Percentiles rank a stretch among this genome's conserved stretches.
phyloP scores from a whole-genome alignment of 2,797 vertebrate species.

The Hyperoplus immaculatus region DNA sequence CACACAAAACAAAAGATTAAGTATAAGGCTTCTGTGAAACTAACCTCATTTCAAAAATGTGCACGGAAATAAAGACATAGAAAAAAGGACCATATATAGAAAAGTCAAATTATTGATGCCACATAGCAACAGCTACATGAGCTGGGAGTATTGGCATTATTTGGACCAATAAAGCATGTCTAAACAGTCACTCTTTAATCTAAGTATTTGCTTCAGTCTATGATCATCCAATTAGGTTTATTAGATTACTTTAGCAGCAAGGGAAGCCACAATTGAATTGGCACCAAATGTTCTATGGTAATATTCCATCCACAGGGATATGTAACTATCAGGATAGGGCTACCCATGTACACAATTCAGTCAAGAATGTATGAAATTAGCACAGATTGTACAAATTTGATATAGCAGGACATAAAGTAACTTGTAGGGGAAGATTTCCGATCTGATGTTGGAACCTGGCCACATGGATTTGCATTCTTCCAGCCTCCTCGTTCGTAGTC shows the following conservation, averaged over 20 bases:
- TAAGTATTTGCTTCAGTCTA: constrained; percentile 10
- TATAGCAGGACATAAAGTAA: background rate
- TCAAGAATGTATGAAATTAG: background rate
- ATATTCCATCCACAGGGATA: background rate
- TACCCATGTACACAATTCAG: too few species aligned
- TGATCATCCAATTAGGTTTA: constrained; percentile 16
- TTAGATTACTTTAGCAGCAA: background rate
- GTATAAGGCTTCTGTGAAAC: constrained; percentile 8
- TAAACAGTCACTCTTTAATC: constrained; percentile 8
- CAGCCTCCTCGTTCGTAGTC: too few species aligned
- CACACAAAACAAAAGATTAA: constrained; percentile 43
- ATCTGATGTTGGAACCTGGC: too few species aligned
- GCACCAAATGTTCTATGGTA: background rate
- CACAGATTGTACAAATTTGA: background rate
- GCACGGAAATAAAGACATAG: constrained; percentile 15
- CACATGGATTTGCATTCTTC: background rate
- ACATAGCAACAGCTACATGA: background rate
- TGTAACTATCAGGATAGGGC: background rate
- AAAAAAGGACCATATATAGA: background rate
- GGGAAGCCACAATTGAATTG: constrained; percentile 7
- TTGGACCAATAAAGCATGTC: constrained; percentile 7
- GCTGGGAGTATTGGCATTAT: background rate
- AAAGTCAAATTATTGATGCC: background rate
- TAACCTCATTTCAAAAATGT: constrained; percentile 30
- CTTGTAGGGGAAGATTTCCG: background rate